Evolutionary conservation across 2,888 invertebrate species (phyloP).

Genomic region (Troides aeacus): DNA sequence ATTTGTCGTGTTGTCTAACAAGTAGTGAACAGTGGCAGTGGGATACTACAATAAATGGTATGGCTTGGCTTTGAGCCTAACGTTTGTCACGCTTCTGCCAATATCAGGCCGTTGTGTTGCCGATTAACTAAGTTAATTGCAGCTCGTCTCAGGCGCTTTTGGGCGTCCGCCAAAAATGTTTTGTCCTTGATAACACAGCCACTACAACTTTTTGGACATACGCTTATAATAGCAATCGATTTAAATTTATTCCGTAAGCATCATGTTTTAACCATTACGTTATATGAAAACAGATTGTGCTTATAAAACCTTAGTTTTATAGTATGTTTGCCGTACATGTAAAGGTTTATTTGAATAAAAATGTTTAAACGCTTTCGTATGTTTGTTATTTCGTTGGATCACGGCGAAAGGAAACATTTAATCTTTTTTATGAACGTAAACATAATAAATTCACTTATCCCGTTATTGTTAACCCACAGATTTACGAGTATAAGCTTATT

Average conservation of each 20-base stretch:
- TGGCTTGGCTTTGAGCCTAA: conserved; percentile 52
- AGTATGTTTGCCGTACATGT: no score
- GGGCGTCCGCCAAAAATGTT: conserved; percentile 46
- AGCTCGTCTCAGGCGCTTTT: conserved; percentile 40
- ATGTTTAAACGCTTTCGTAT: neutral
- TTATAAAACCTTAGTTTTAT: no score
- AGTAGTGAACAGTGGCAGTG: conserved; percentile 17
- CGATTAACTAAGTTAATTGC: conserved; percentile 50
- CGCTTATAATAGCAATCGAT: neutral
- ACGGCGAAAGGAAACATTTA: neutral
- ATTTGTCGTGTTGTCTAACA: conserved; percentile 20
- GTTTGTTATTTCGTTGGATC: neutral
- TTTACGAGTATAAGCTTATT: no score
- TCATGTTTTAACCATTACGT: no score
- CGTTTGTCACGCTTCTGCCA: conserved; percentile 47
- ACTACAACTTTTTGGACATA: neutral
- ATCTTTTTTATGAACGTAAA: neutral
- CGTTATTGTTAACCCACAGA: neutral
- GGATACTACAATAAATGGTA: conserved; percentile 30
- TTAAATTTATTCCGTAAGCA: neutral
- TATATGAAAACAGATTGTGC: no score
- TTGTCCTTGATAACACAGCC: conserved; percentile 35
- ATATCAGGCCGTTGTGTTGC: conserved; percentile 46
- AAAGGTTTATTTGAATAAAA: neutral
- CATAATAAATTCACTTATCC: neutral